Percentiles rank a stretch among this genome's conserved stretches.
phyloP scores from a whole-genome alignment of 2,113 vertebrate genomes.

The Sminthopsis crassicaudata region DNA sequence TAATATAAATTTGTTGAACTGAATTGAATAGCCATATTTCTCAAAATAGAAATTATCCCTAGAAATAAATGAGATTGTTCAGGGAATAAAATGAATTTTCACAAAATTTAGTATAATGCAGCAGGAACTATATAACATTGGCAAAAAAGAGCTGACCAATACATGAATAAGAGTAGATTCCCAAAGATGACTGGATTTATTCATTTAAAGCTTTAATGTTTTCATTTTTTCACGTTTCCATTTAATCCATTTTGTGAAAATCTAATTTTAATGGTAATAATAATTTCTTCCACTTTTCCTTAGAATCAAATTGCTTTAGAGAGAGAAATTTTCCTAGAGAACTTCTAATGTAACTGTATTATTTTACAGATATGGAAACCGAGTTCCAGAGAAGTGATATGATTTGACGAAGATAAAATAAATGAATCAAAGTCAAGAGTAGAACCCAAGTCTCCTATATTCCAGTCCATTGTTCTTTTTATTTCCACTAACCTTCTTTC shows the following conservation, averaged over 20 bases:
- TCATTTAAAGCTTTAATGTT: neutral
- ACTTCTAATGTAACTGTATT: neutral
- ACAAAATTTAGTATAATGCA: neutral
- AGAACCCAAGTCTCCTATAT: neutral
- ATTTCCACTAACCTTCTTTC: neutral
- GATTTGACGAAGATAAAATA: neutral
- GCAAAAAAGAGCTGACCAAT: neutral
- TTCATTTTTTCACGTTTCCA: slow-evolving; percentile 28
- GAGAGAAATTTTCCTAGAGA: neutral
- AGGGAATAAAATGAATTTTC: neutral
- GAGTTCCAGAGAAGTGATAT: neutral
- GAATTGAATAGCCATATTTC: neutral
- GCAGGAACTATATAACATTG: neutral
- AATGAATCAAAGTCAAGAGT: neutral
- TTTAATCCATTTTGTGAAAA: neutral
- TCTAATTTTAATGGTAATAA: neutral
- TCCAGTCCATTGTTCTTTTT: neutral
- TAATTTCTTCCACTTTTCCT: neutral
- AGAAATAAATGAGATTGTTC: slow-evolving; percentile 5
- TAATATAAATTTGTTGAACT: neutral
- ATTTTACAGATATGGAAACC: neutral
- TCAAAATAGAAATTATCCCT: neutral
- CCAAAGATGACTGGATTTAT: neutral
- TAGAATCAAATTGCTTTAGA: neutral
- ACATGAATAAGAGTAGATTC: neutral